A percentile compares a stretch with the other conserved stretches of the same genome.
These are phyloP conservation scores for Acropora yongei DNA, from an alignment of 64 coral and sea anemone genomes.

Conservation along the genomic window DNA sequence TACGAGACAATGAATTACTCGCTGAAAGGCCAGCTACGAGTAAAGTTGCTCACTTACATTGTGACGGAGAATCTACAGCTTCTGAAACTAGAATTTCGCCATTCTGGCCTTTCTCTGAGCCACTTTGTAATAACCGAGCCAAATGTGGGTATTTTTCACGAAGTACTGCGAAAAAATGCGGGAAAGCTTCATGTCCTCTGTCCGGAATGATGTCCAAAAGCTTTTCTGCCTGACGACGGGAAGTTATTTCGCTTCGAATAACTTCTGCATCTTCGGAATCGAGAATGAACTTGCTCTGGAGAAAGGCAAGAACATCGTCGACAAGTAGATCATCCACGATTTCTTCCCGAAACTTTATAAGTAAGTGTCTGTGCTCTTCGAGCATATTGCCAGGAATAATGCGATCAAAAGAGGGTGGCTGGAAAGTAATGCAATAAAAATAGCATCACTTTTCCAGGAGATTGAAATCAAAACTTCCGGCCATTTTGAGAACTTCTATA, in stretches of 20 bases:
- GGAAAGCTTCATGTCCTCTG: constrained; percentile 90
- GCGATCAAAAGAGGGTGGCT: not conserved
- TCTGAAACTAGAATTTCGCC: constrained; percentile 26
- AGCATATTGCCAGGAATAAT: constrained; percentile 57
- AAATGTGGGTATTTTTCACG: constrained; percentile 93
- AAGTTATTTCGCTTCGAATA: constrained; percentile 68
- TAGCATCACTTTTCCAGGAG: not conserved
- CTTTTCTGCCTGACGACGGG: constrained; percentile 64
- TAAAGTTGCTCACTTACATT: constrained; percentile 58
- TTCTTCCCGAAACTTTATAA: constrained; percentile 66
- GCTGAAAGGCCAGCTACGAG: not conserved
- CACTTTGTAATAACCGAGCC: constrained; percentile 69
- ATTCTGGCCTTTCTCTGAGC: constrained; percentile 46
- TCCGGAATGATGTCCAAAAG: constrained; percentile 85
- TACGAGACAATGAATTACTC: not conserved
- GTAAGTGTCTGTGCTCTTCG: constrained; percentile 88
- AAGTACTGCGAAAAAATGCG: constrained; percentile 67
- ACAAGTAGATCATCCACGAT: constrained; percentile 86
- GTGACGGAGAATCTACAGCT: constrained; percentile 70
- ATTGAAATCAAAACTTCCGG: not conserved
- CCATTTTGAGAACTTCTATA: constrained; percentile 9
- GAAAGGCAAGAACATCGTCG: constrained; percentile 76
- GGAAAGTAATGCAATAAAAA: not conserved
- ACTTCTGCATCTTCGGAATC: constrained; percentile 79
- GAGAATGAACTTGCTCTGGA: constrained; percentile 81